These are phyloP conservation scores for Chironomus striatipennis DNA, from an alignment of 1,140 invertebrate genomes.

Conservation along the genomic window DNA sequence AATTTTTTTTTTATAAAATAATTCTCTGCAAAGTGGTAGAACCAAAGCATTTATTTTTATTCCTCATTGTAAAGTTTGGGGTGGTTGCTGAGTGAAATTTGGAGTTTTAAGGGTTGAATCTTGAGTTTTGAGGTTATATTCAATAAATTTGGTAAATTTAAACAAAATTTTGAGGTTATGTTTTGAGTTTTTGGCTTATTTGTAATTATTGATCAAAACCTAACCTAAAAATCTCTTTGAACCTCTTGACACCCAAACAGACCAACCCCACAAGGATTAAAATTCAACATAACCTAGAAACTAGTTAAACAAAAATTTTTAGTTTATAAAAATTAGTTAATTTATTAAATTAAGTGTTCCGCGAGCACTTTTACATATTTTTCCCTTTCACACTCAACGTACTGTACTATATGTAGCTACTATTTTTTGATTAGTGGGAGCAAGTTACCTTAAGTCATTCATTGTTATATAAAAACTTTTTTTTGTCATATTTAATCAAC, in stretches of 20 bases:
- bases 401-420: conserved; percentile 1
- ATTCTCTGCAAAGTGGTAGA: background rate
- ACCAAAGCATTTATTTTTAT: background rate
- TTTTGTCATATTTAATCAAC: background rate
- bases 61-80: too few relatives aligned
- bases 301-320: background rate
- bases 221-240: too few relatives aligned
- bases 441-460: conserved; percentile 12
- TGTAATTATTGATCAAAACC: too few relatives aligned
- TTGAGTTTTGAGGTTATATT: too few relatives aligned
- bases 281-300: too few relatives aligned
- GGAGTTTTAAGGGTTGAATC: too few relatives aligned
- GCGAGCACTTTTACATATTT: background rate
- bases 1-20: background rate
- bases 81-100: too few relatives aligned
- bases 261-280: too few relatives aligned
- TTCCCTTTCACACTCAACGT: background rate
- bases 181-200: too few relatives aligned
- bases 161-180: too few relatives aligned
- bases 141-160: too few relatives aligned
- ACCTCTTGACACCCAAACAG: too few relatives aligned
- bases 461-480: background rate
- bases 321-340: background rate
- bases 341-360: background rate
- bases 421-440: background rate